Evolutionary conservation across 2,888 invertebrate genomes (phyloP).

Genomic region (Ormyrus labotus): DNA sequence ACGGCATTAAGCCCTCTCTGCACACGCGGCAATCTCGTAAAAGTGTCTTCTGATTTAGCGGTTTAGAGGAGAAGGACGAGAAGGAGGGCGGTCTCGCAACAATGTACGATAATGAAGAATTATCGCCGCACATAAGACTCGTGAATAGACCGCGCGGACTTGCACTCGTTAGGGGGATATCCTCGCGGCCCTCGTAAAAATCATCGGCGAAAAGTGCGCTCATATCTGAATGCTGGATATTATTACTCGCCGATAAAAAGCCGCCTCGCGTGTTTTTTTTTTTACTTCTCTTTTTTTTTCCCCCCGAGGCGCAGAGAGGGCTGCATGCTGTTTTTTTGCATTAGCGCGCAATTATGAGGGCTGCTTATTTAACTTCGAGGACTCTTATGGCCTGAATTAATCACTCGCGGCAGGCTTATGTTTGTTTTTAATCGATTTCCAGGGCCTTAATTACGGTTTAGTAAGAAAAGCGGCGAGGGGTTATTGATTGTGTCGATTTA

Average conservation of each 20-base stretch:
- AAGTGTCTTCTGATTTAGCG: slow-evolving; percentile 48
- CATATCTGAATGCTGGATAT: slow-evolving; percentile 35
- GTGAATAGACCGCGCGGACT: slow-evolving; percentile 63
- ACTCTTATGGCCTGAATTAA: background rate
- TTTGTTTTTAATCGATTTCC: too few species aligned
- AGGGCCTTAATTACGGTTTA: too few species aligned
- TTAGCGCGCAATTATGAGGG: background rate
- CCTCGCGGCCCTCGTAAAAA: slow-evolving; percentile 69
- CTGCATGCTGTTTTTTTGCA: slow-evolving; percentile 1
- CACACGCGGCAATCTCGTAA: slow-evolving; percentile 25
- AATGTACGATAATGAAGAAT: slow-evolving; percentile 76
- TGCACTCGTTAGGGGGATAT: slow-evolving; percentile 70
- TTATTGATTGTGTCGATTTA: too few species aligned
- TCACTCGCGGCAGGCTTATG: background rate
- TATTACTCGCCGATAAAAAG: slow-evolving; percentile 43
- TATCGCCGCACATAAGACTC: slow-evolving; percentile 71
- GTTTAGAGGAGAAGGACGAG: slow-evolving; percentile 37
- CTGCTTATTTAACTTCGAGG: background rate
- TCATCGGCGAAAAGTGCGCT: slow-evolving; percentile 61
- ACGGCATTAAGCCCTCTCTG: background rate
- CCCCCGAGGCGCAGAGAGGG: background rate
- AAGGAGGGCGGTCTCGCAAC: slow-evolving; percentile 64
- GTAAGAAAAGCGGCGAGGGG: too few species aligned
- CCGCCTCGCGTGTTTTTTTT: background rate
- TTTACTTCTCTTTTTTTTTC: background rate